Evolutionary conservation across 2,113 vertebrate species (phyloP).

Genomic region (Hydropotes inermis): DNA sequence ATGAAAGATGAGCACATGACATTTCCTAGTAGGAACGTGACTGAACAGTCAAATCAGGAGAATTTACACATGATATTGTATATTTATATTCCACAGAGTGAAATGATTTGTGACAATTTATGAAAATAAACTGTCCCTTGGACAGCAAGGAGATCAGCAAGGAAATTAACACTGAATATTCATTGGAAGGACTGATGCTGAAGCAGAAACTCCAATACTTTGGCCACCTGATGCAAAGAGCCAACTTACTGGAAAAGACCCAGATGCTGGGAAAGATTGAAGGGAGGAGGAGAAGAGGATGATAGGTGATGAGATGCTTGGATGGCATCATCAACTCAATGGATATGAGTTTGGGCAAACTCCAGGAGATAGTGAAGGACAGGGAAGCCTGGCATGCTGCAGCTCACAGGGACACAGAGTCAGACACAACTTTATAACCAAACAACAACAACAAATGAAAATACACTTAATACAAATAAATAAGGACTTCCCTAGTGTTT

Average conservation of each 20-base stretch:
- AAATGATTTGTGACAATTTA: neutral
- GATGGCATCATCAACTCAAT: neutral
- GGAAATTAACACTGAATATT: neutral
- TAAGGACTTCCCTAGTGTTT: neutral
- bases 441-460: neutral
- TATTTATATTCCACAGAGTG: neutral
- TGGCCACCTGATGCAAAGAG: neutral
- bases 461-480: neutral
- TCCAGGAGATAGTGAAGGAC: neutral
- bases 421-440: neutral
- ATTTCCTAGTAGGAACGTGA: neutral
- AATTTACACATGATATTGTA: neutral
- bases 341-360: neutral
- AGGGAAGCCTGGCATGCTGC: neutral
- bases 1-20: neutral
- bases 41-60: neutral
- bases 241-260: neutral
- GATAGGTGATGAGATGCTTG: neutral
- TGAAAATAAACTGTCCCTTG: neutral
- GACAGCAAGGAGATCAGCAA: neutral
- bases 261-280: neutral
- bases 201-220: neutral
- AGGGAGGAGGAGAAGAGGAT: neutral
- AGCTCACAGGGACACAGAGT: neutral
- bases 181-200: neutral